A percentile compares a stretch with the other conserved stretches of the same genome.
phyloP scores from a whole-genome alignment of 1,140 invertebrate species.

The Limonius californicus region DNA sequence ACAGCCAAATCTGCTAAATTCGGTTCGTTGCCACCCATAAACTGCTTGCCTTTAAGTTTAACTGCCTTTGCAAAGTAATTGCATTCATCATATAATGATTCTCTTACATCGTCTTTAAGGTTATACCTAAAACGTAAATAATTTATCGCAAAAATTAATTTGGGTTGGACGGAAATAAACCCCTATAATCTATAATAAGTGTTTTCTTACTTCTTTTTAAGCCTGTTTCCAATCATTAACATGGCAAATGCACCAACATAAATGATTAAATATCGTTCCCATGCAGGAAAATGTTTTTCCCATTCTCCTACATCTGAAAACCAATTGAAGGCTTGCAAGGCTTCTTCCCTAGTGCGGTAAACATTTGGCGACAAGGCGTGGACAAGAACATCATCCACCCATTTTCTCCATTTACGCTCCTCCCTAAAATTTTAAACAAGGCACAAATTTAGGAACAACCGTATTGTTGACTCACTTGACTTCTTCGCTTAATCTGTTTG shows the following conservation, averaged over 20 bases:
- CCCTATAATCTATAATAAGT: not conserved
- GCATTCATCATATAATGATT: constrained; percentile 86
- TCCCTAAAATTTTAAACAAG: constrained; percentile 58
- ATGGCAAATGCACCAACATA: constrained; percentile 92
- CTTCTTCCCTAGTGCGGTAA: constrained; percentile 81
- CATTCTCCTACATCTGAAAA: constrained; percentile 90
- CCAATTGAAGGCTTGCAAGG: constrained; percentile 86
- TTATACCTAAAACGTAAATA: constrained; percentile 60
- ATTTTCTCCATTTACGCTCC: constrained; percentile 92
- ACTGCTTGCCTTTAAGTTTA: constrained; percentile 65
- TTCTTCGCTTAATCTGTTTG: constrained; percentile 53
- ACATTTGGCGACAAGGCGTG: constrained; percentile 96
- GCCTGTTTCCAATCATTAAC: constrained; percentile 85
- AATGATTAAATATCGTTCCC: constrained; percentile 85
- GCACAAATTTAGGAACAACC: no score
- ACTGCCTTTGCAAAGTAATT: constrained; percentile 75
- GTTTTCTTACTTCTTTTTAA: constrained; percentile 71
- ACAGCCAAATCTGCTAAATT: constrained; percentile 92
- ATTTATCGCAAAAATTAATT: not conserved
- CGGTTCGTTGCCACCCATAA: constrained; percentile 82
- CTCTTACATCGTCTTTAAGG: constrained; percentile 83
- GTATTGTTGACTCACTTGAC: constrained; percentile 57
- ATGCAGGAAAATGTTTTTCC: constrained; percentile 81
- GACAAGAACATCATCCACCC: constrained; percentile 88
- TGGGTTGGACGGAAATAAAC: not conserved